These are phyloP conservation scores for Arion vulgaris DNA, from an alignment of 1,140 invertebrate genomes.

Conservation along the genomic window DNA sequence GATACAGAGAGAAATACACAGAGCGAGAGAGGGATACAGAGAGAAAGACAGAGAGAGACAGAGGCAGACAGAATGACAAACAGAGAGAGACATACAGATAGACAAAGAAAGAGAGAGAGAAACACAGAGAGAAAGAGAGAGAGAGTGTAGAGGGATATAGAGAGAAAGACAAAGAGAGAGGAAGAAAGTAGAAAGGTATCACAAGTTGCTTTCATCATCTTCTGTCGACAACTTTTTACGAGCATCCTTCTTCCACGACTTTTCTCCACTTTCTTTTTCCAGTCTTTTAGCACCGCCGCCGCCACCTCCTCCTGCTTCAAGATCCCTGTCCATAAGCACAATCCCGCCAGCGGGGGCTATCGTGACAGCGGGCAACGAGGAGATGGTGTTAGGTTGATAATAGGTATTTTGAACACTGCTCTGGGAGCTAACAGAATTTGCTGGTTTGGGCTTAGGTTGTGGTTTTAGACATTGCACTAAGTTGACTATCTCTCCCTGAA, in stretches of 20 bases:
- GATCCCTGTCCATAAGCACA: not conserved
- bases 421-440: slow-evolving; percentile 11
- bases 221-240: slow-evolving; percentile 36
- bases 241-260: not conserved
- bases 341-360: slow-evolving; percentile 4
- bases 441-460: slow-evolving; percentile 35
- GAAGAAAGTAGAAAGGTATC: too few relatives aligned
- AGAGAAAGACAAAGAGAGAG: too few relatives aligned
- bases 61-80: too few relatives aligned
- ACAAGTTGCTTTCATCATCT: slow-evolving; percentile 51
- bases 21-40: too few relatives aligned
- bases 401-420: slow-evolving; percentile 8
- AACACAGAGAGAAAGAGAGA: too few relatives aligned
- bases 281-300: not conserved
- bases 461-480: slow-evolving; percentile 65
- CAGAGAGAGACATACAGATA: too few relatives aligned
- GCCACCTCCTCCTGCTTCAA: not conserved
- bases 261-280: not conserved
- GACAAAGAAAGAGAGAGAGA: too few relatives aligned
- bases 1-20: too few relatives aligned
- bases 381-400: slow-evolving; percentile 1
- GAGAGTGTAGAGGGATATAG: too few relatives aligned
- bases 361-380: not conserved
- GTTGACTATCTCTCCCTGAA: slow-evolving; percentile 70
- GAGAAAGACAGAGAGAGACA: too few relatives aligned